Conservation (phyloP, 2,888 invertebrate species). For the Metopia argyrocephala region DNA sequence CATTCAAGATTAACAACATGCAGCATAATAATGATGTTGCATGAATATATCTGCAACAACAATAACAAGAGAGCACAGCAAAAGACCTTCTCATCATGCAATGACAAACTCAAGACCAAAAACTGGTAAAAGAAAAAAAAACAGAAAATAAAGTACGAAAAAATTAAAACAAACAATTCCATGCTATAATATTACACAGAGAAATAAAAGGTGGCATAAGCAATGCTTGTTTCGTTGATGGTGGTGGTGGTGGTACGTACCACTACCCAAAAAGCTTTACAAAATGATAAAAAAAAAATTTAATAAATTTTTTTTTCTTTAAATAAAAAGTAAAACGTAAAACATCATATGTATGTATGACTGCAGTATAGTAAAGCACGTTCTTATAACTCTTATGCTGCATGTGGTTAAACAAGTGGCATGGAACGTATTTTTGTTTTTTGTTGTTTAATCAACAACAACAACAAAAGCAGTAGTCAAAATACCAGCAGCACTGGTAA, state of each 20-base stretch:
- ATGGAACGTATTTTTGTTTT: constrained; percentile 29
- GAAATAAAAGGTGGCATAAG: not conserved
- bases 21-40: not conserved
- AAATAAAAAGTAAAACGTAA: too few relatives aligned
- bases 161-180: too few relatives aligned
- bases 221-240: not conserved
- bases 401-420: constrained; percentile 49
- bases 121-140: not conserved
- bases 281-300: not conserved
- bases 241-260: not conserved
- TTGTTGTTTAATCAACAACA: not conserved
- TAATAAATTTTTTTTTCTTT: not conserved
- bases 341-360: not conserved
- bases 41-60: not conserved
- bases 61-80: not conserved
- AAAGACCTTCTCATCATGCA: not conserved
- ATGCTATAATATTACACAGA: not conserved
- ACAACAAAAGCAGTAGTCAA: too few relatives aligned
- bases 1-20: not conserved
- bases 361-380: not conserved
- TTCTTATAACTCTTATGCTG: constrained; percentile 1
- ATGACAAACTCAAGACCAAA: not conserved
- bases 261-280: not conserved
- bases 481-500: not conserved
- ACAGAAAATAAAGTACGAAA: not conserved